Evolutionary conservation across 64 coral and sea anemone genomes (phyloP).

Genomic region (Acropora yongei): DNA sequence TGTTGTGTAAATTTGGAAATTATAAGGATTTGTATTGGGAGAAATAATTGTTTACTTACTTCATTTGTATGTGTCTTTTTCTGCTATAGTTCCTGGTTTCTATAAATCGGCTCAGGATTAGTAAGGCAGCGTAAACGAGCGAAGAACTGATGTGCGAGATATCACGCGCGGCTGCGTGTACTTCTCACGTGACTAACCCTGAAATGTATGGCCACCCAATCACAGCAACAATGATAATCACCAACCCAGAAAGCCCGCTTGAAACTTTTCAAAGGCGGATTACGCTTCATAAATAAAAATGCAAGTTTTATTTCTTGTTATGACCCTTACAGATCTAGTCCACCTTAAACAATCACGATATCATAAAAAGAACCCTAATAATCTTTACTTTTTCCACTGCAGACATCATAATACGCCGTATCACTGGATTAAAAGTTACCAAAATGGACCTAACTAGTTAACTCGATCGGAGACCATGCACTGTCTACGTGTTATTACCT

Average conservation of each 20-base stretch:
- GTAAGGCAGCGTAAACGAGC: background rate
- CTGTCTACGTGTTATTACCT: background rate
- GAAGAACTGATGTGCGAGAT: background rate
- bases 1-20: no score
- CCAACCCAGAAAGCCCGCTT: background rate
- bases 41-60: no score
- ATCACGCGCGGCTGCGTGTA: background rate
- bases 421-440: background rate
- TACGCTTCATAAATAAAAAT: background rate
- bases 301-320: background rate
- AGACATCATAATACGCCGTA: background rate
- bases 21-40: no score
- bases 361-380: background rate
- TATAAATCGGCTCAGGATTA: no score
- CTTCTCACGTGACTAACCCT: constrained; percentile 20
- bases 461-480: background rate
- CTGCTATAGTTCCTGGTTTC: no score
- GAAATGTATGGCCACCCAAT: background rate
- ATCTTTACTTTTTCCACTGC: background rate
- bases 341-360: no score
- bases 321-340: no score
- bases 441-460: background rate
- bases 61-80: no score
- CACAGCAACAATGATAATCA: background rate
- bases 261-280: background rate